Percentiles rank a stretch among this genome's conserved stretches.
Evolutionary conservation across 2,113 vertebrate genomes (phyloP).

Genomic region (Pteronura brasiliensis): DNA sequence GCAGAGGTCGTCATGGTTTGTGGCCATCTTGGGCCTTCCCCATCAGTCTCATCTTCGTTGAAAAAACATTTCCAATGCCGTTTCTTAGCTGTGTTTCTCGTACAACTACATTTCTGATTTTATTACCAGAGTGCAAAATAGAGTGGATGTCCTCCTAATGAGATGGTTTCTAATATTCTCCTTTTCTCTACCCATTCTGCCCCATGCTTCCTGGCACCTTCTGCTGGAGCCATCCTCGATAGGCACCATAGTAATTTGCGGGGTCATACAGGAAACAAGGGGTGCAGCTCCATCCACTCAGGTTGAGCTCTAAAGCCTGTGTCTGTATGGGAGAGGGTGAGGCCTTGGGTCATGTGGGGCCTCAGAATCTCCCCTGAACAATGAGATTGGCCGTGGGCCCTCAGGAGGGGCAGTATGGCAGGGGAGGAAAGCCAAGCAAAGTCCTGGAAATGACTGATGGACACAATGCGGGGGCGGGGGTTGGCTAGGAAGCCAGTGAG

Average conservation of each 20-base stretch:
- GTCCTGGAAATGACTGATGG: neutral
- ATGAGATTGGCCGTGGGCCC: neutral
- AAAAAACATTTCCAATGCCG: neutral
- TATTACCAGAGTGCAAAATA: neutral
- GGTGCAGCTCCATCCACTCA: fast-evolving
- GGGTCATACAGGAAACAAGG: too few species aligned
- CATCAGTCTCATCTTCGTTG: neutral
- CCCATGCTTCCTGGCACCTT: neutral
- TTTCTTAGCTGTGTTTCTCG: neutral
- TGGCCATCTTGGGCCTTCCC: neutral
- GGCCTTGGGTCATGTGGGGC: neutral
- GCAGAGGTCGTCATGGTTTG: neutral
- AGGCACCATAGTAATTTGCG: neutral
- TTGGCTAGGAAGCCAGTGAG: neutral
- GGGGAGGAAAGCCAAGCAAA: too few species aligned
- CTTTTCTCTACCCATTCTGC: neutral
- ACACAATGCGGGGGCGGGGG: neutral
- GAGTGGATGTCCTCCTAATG: neutral
- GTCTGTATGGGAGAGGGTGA: neutral
- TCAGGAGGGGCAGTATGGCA: neutral
- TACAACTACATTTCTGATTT: neutral
- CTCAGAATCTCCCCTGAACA: neutral
- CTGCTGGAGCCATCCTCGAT: neutral
- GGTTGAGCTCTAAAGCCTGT: neutral
- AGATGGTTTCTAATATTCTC: neutral